phyloP scores from a whole-genome alignment of 2,797 vertebrate genomes.

The Petrocephalus schoutedeni region DNA sequence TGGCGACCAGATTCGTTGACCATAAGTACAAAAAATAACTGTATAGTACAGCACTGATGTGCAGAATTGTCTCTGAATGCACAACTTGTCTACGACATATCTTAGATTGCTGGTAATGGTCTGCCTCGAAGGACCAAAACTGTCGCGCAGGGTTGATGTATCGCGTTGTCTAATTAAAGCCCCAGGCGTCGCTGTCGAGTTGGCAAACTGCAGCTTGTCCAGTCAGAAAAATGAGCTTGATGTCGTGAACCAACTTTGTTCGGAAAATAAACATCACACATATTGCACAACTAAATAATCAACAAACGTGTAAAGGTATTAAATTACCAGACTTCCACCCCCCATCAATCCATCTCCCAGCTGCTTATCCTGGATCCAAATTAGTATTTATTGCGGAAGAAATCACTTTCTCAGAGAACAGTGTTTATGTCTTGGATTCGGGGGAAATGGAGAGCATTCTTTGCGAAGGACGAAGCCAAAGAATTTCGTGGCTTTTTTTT shows the following conservation, averaged over 20 bases:
- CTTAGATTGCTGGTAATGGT: no score
- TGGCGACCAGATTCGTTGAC: neutral
- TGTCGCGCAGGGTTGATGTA: no score
- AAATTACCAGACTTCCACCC: neutral
- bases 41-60: no score
- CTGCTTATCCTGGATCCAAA: neutral
- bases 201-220: no score
- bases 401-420: neutral
- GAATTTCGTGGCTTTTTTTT: neutral
- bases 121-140: no score
- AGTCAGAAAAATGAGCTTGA: no score
- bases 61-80: no score
- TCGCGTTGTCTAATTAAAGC: no score
- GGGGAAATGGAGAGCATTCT: constrained; percentile 12
- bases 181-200: no score
- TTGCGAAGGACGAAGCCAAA: neutral
- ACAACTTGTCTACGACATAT: no score
- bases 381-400: neutral
- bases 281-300: neutral
- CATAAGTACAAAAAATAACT: neutral
- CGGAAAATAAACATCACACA: neutral
- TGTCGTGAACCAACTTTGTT: no score
- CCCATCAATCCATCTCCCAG: neutral
- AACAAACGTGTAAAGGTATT: neutral
- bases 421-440: neutral